A percentile compares a stretch with the other conserved stretches of the same genome.
Conservation (phyloP, 2,797 vertebrate genomes). For the Zenarchopterus dispar region DNA sequence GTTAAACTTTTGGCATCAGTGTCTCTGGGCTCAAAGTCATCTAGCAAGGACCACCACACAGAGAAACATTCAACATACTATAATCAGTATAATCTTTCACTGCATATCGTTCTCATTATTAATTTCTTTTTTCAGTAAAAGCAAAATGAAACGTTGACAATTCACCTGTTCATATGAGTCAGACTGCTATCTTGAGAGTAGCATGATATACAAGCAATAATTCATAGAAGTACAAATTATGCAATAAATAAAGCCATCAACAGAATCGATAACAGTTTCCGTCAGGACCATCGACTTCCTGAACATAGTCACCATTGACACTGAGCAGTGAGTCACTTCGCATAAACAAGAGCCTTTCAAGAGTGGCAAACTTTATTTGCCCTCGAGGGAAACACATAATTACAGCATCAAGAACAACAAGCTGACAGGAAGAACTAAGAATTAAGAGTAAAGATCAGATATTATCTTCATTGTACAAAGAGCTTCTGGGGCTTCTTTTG, state of each 20-base stretch:
- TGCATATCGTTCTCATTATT: constrained; percentile 20
- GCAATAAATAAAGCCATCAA: constrained; percentile 43
- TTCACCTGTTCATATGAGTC: constrained; percentile 39
- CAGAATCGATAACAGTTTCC: constrained; percentile 53
- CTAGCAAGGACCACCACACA: no score
- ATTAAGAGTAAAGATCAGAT: constrained; percentile 4
- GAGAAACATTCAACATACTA: no score
- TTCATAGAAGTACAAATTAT: constrained; percentile 34
- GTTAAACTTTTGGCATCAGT: no score
- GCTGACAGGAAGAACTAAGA: constrained; percentile 8
- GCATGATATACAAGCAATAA: constrained; percentile 27
- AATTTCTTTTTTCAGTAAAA: constrained; percentile 24
- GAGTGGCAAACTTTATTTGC: constrained; percentile 34
- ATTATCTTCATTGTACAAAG: neutral
- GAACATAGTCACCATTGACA: constrained; percentile 46
- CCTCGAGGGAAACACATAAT: constrained; percentile 39
- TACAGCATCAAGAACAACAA: constrained; percentile 23
- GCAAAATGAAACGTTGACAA: constrained; percentile 24
- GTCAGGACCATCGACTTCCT: constrained; percentile 51
- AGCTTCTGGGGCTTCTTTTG: neutral
- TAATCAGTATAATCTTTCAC: no score
- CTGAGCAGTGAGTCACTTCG: constrained; percentile 53
- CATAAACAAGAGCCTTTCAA: constrained; percentile 49
- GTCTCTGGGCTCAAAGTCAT: no score
- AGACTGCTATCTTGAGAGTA: constrained; percentile 38